Evolutionary conservation across 2,113 vertebrate species (phyloP), one percentile per base, ranked within the genome.

Genomic region (Zosterops pallidus): DNA sequence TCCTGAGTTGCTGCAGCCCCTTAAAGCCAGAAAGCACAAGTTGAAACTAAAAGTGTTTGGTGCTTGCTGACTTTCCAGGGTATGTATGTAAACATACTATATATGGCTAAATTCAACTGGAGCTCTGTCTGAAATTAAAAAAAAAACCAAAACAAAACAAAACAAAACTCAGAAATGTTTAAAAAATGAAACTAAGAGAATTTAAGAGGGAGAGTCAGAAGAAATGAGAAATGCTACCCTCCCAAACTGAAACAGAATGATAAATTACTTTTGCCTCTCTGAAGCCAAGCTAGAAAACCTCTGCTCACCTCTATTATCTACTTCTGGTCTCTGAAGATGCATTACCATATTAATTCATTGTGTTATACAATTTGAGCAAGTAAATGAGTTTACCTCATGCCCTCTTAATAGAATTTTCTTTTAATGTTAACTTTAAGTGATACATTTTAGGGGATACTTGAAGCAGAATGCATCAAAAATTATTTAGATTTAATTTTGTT

Each of bases 261-360:
- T 98, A 97, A 98, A 98, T 98, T 97, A 96, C 97, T 97, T 98
- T 95, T 97, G 97, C 97, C 95, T 97, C 96, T 95, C 92, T 50
- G 49, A 98, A 97, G 96, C 96, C 95, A 94, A 97, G 89, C 95
- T 96, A 46, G 50, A 91, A 97, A 97, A 97, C 97, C 97, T 97
- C 97, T 97, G 97, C 96, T 98, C 97, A 98, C 98, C 98, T 98
- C 98, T 97, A 97, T 98, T 98, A 98, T 98, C 98, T 98, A 88
- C 92, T 97, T 88, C 92, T 97, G 96, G 97, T 98, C 98, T 98
- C 98, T 96, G 96, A 98, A 98, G 98, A 96, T 97, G 19, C 96
- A 97, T 98, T 98, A 98, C 97, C 97, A 98, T 98, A 98, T 98
- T 98, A 97, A 98, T 98, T 98, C 96, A 97, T 98, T 97, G 97